Evolutionary conservation across 2,888 invertebrate species (phyloP).

Genomic region (Dolichomitus sp.): DNA sequence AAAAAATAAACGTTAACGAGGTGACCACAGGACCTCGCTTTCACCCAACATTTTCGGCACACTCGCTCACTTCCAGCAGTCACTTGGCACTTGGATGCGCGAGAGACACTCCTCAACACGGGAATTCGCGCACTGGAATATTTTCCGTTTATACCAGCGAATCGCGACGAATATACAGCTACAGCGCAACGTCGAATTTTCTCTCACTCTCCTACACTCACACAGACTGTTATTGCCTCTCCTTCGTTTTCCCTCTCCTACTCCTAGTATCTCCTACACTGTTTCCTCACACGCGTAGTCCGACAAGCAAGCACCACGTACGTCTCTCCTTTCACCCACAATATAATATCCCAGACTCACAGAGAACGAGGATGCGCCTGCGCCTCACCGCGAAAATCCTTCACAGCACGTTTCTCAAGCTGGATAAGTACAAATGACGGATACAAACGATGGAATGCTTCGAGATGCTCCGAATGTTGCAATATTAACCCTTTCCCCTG

Average conservation of each 20-base stretch:
- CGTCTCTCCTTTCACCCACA: slow-evolving; percentile 45
- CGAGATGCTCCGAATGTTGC: slow-evolving; percentile 2
- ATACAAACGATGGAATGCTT: background rate
- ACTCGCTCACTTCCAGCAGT: slow-evolving; percentile 43
- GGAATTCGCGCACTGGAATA: slow-evolving; percentile 27
- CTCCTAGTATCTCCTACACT: background rate
- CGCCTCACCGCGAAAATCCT: slow-evolving; percentile 44
- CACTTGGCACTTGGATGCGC: slow-evolving; percentile 53
- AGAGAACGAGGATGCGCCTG: slow-evolving; percentile 57
- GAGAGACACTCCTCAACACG: slow-evolving; percentile 50
- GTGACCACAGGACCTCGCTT: slow-evolving; percentile 73
- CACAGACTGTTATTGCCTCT: background rate
- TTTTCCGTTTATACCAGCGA: background rate
- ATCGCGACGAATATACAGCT: slow-evolving; percentile 24
- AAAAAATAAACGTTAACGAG: slow-evolving; percentile 49
- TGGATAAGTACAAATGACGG: background rate
- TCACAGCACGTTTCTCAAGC: background rate
- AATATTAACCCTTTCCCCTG: background rate
- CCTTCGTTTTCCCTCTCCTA: background rate
- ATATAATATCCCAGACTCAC: slow-evolving; percentile 2
- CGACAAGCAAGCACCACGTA: slow-evolving; percentile 19
- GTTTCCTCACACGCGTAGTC: slow-evolving; percentile 20
- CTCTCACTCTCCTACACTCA: slow-evolving; percentile 4
- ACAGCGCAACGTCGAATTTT: slow-evolving; percentile 28
- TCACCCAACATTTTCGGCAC: slow-evolving; percentile 74